Conservation (phyloP, 2,888 invertebrate species). For the Eumerus sabulonum region DNA sequence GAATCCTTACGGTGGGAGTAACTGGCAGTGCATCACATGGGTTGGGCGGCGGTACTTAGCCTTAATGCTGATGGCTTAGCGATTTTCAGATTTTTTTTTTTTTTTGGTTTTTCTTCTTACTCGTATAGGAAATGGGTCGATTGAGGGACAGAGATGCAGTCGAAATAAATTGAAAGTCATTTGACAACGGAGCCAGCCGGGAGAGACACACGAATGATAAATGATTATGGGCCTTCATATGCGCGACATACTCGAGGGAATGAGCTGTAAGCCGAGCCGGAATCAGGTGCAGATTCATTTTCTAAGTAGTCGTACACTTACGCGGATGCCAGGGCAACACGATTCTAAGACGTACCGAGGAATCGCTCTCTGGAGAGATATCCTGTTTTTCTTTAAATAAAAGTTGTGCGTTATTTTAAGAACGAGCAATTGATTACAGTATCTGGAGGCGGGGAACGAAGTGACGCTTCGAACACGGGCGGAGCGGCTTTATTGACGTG, state of each 20-base stretch:
- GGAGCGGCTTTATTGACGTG: too few relatives aligned
- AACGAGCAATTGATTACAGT: slow-evolving; percentile 43
- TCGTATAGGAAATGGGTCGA: too few relatives aligned
- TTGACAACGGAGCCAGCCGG: slow-evolving; percentile 45
- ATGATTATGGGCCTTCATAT: slow-evolving; percentile 49
- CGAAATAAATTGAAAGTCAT: slow-evolving; percentile 59
- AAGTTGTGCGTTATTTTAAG: slow-evolving; percentile 40
- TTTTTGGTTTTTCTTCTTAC: too few relatives aligned
- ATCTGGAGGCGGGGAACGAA: slow-evolving; percentile 9
- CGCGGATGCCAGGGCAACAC: slow-evolving; percentile 6
- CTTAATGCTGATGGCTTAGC: slow-evolving; percentile 51
- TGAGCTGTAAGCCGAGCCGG: neutral
- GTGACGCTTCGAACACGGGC: too few relatives aligned
- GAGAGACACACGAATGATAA: slow-evolving; percentile 44
- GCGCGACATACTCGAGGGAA: slow-evolving; percentile 16
- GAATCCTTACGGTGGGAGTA: neutral
- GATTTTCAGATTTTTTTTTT: slow-evolving; percentile 47
- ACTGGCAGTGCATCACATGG: slow-evolving; percentile 20
- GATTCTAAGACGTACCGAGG: slow-evolving; percentile 14
- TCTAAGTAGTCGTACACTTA: slow-evolving; percentile 10
- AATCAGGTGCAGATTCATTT: slow-evolving; percentile 52
- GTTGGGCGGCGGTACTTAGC: slow-evolving; percentile 13
- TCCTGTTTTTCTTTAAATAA: slow-evolving; percentile 26
- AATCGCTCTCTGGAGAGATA: slow-evolving; percentile 34
- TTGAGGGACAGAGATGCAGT: slow-evolving; percentile 1